A percentile compares a stretch with the other conserved stretches of the same genome.
These are phyloP conservation scores for Varroa destructor DNA, from an alignment of 1,140 invertebrate genomes.

Conservation along the genomic window DNA sequence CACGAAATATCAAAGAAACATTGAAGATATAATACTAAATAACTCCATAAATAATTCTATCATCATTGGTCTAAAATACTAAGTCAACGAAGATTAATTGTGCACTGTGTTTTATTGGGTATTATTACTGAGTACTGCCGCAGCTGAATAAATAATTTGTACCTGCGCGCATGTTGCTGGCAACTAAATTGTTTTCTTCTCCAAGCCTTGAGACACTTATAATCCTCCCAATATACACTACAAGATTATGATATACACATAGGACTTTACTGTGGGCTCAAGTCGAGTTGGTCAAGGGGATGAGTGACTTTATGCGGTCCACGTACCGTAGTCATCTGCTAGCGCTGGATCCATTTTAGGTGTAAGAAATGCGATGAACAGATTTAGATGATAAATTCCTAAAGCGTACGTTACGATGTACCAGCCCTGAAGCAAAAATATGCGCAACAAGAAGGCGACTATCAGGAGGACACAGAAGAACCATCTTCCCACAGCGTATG, in stretches of 20 bases:
- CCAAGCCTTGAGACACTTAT: too few relatives aligned
- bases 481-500: constrained; percentile 1
- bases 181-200: too few relatives aligned
- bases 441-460: neutral
- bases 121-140: too few relatives aligned
- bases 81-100: constrained; percentile 5
- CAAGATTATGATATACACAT: too few relatives aligned
- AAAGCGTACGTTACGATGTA: constrained; percentile 97
- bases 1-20: neutral
- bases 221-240: too few relatives aligned
- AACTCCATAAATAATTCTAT: constrained; percentile 33
- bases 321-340: constrained; percentile 65
- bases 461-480: constrained; percentile 17
- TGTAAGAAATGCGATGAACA: constrained; percentile 97
- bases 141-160: too few relatives aligned
- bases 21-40: constrained; percentile 1
- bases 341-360: constrained; percentile 96
- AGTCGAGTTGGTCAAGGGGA: too few relatives aligned
- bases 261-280: too few relatives aligned
- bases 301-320: neutral
- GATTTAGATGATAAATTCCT: constrained; percentile 96
- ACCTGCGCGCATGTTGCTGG: too few relatives aligned
- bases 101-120: neutral
- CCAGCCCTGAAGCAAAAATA: constrained; percentile 64
- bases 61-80: neutral